A percentile compares a stretch with the other conserved stretches of the same genome.
Conservation (phyloP, 1,140 invertebrate species). For the Bombus superbus region DNA sequence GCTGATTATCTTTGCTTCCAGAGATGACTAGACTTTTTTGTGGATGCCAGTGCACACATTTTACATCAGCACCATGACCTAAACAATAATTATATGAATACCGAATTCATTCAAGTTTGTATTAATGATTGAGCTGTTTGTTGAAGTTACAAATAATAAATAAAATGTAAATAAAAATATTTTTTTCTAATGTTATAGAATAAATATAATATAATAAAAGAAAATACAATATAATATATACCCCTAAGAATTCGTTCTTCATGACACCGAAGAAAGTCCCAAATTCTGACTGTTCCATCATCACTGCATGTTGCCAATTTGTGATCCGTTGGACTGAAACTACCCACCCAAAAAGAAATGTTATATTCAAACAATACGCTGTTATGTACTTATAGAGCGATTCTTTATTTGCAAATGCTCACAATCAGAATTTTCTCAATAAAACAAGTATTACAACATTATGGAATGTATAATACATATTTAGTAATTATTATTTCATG, state of each 20-base stretch:
- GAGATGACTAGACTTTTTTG: conserved; percentile 98
- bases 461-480: not conserved
- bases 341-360: conserved; percentile 83
- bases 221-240: conserved; percentile 77
- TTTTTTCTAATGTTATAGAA: not conserved
- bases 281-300: conserved; percentile 98
- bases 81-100: conserved; percentile 57
- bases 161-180: not conserved
- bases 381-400: conserved; percentile 39
- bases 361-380: conserved; percentile 65
- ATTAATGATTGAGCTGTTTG: not conserved
- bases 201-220: not conserved
- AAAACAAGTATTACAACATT: conserved; percentile 27
- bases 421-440: conserved; percentile 43
- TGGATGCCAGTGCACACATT: conserved; percentile 99
- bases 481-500: conserved; percentile 8
- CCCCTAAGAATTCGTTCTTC: conserved; percentile 98
- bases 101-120: not conserved
- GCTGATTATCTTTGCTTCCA: conserved; percentile 99
- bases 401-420: conserved; percentile 68
- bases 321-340: conserved; percentile 99
- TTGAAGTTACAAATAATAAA: not conserved
- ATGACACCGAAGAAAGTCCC: conserved; percentile 98
- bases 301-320: conserved; percentile 99
- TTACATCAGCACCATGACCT: conserved; percentile 99